A percentile compares a stretch with the other conserved stretches of the same genome.
Evolutionary conservation across 2,888 invertebrate genomes (phyloP).

Genomic region (Rotaria sp.): DNA sequence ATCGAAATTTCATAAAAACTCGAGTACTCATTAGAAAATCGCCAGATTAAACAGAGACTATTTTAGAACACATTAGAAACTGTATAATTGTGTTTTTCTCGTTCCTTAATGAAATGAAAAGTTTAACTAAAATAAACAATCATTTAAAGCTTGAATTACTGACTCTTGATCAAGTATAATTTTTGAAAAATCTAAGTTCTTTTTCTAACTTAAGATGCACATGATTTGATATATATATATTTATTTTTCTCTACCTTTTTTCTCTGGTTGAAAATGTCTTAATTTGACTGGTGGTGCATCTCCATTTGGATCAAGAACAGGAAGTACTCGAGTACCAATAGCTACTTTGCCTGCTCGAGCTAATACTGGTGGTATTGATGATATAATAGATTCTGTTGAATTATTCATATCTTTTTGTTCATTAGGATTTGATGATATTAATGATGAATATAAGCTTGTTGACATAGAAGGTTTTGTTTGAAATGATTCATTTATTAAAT

Average conservation of each 20-base stretch:
- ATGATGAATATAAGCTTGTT: neutral
- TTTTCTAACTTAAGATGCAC: no score
- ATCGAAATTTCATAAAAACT: no score
- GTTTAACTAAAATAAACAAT: no score
- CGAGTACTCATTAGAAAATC: no score
- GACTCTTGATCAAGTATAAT: no score
- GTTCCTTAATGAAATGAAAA: no score
- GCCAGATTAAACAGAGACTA: no score
- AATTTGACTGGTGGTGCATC: constrained; percentile 13
- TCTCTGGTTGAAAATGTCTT: constrained; percentile 5
- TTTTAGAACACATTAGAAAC: no score
- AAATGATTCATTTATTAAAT: neutral
- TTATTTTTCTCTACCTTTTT: neutral
- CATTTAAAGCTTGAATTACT: no score
- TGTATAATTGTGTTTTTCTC: no score
- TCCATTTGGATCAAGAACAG: neutral
- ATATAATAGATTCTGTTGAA: neutral
- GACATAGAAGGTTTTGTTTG: neutral
- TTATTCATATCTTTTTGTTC: neutral
- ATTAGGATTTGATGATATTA: neutral
- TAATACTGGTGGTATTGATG: neutral
- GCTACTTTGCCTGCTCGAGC: neutral
- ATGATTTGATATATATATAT: no score
- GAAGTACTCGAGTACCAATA: neutral
- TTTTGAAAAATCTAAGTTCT: no score